These are phyloP conservation scores for Xenopus borealis DNA, from an alignment of 2,113 vertebrate species.

Conservation along the genomic window DNA sequence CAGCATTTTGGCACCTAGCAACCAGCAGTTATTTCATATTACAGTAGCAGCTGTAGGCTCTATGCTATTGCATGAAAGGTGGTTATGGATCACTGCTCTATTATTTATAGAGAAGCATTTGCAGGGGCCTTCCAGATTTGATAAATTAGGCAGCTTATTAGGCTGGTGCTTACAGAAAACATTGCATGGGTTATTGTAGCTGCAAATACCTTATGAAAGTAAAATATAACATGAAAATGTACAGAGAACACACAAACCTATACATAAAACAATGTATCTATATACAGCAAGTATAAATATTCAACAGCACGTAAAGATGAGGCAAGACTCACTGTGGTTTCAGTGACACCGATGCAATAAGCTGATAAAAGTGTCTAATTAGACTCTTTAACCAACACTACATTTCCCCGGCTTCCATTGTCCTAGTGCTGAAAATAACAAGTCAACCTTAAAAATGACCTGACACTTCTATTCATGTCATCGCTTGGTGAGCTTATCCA, in stretches of 20 bases:
- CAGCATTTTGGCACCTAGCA: slow-evolving; percentile 83
- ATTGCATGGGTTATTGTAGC: slow-evolving; percentile 54
- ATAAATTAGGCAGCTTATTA: slow-evolving; percentile 80
- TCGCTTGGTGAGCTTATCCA: too few relatives aligned
- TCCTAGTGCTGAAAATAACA: slow-evolving; percentile 41
- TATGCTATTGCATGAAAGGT: slow-evolving; percentile 68
- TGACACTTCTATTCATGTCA: slow-evolving; percentile 50
- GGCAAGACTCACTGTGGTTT: not conserved
- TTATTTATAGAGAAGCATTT: slow-evolving; percentile 77
- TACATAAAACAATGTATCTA: too few relatives aligned
- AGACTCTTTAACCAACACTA: slow-evolving; percentile 53
- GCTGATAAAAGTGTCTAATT: slow-evolving; percentile 54
- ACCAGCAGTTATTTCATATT: slow-evolving; percentile 73
- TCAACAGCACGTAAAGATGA: too few relatives aligned
- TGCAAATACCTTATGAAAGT: slow-evolving; percentile 62
- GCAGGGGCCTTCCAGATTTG: slow-evolving; percentile 71
- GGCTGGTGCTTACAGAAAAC: slow-evolving; percentile 66
- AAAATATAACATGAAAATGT: slow-evolving; percentile 55
- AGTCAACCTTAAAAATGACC: slow-evolving; percentile 40
- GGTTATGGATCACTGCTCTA: slow-evolving; percentile 79
- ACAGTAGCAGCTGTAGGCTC: slow-evolving; percentile 61
- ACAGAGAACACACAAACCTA: too few relatives aligned
- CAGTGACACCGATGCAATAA: slow-evolving; percentile 42
- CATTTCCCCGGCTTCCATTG: slow-evolving; percentile 45
- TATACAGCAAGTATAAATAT: too few relatives aligned